phyloP scores from a whole-genome alignment of 2,797 vertebrate species.

The Steatocranus sp. region DNA sequence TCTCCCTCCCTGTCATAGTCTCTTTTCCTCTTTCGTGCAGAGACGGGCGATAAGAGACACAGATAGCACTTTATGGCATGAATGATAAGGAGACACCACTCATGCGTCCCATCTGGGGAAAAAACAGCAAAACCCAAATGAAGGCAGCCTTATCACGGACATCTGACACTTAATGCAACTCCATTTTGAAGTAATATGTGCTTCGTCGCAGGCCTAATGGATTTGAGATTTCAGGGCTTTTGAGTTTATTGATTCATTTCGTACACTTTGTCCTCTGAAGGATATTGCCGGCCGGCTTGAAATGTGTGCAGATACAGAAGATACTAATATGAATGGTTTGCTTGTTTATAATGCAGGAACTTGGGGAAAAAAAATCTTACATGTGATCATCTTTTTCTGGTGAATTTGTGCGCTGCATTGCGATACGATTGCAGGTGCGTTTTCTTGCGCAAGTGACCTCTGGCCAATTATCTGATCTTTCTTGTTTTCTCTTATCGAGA shows the following conservation, averaged over 20 bases:
- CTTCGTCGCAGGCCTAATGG: slow-evolving; percentile 45
- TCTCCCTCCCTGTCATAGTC: slow-evolving; percentile 47
- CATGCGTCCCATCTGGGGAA: slow-evolving; percentile 43
- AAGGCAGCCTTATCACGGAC: slow-evolving; percentile 56
- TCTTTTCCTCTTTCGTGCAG: slow-evolving; percentile 56
- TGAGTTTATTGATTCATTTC: slow-evolving; percentile 62
- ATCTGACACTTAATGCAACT: slow-evolving; percentile 67
- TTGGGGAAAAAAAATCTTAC: not conserved
- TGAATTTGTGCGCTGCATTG: not conserved
- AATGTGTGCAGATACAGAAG: slow-evolving; percentile 43
- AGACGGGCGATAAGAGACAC: slow-evolving; percentile 59
- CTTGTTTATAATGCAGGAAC: slow-evolving; percentile 14
- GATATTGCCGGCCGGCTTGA: slow-evolving; percentile 39
- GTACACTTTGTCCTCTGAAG: slow-evolving; percentile 57
- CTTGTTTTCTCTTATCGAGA: slow-evolving; percentile 54
- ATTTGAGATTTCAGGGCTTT: slow-evolving; percentile 52
- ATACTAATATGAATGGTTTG: slow-evolving; percentile 19
- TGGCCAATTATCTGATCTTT: slow-evolving; percentile 66
- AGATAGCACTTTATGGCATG: slow-evolving; percentile 63
- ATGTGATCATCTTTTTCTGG: slow-evolving; percentile 1
- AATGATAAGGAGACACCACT: slow-evolving; percentile 67
- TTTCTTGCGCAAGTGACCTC: slow-evolving; percentile 24
- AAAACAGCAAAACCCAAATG: slow-evolving; percentile 56
- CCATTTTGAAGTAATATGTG: slow-evolving; percentile 61
- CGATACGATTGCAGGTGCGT: not conserved